Evolutionary conservation across 2,797 vertebrate species (phyloP).

Genomic region (Simalia tracyae): DNA sequence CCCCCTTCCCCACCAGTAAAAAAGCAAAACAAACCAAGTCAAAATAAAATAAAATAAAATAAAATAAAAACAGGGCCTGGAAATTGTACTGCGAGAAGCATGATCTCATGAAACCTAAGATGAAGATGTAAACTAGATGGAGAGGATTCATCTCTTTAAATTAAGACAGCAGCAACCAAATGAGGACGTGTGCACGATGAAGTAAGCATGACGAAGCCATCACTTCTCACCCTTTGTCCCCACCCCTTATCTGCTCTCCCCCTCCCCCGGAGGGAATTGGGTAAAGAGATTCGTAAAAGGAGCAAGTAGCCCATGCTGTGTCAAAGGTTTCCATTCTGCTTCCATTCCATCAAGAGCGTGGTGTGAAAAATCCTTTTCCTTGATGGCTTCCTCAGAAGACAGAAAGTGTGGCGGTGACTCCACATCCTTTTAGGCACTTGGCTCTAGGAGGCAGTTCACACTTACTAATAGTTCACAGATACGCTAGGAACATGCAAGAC

Average conservation of each 20-base stretch:
- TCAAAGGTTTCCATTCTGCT: background rate
- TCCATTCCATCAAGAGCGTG: background rate
- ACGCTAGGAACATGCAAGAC: too few relatives aligned
- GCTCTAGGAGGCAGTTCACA: too few relatives aligned
- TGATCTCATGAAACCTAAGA: background rate
- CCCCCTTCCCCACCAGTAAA: background rate
- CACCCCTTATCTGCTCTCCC: background rate
- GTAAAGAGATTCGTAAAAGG: constrained; percentile 23
- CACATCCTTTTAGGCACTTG: background rate
- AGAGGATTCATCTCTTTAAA: constrained; percentile 15
- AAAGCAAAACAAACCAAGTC: background rate
- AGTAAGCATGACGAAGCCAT: background rate
- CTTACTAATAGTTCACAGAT: too few relatives aligned
- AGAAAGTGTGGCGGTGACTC: background rate
- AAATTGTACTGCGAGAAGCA: constrained; percentile 18
- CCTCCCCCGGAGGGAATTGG: background rate
- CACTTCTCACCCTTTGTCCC: background rate
- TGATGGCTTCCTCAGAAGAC: constrained; percentile 5
- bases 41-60: background rate
- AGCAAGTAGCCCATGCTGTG: constrained; percentile 20
- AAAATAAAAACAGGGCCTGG: background rate
- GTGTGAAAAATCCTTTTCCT: background rate
- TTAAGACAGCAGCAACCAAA: background rate
- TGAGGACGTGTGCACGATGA: background rate
- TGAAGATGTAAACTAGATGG: constrained; percentile 23